Conservation (phyloP, 2,113 vertebrate species). For the Callorhinus ursinus region DNA sequence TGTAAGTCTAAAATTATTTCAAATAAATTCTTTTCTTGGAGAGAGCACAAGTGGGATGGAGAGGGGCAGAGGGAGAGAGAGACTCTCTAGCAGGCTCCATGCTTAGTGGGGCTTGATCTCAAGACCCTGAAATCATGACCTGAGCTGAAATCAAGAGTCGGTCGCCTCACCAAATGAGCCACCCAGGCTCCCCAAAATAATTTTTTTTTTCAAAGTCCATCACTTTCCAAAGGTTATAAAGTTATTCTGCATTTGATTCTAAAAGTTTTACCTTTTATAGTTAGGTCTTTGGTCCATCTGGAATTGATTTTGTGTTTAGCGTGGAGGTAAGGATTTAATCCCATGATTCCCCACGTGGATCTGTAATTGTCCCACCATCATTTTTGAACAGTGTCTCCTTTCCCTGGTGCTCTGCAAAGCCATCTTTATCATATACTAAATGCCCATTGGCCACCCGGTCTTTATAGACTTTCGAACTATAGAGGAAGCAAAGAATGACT, state of each 20-base stretch:
- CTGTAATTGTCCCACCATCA: not conserved
- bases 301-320: not conserved
- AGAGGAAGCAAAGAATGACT: not conserved
- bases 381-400: not conserved
- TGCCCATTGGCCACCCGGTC: not conserved
- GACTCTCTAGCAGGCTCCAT: not conserved
- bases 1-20: not conserved
- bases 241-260: not conserved
- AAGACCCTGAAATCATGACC: not conserved
- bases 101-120: not conserved
- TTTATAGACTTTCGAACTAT: not conserved
- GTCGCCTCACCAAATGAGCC: not conserved
- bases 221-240: not conserved
- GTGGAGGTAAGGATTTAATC: slow-evolving; percentile 16
- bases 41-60: not conserved
- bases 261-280: not conserved
- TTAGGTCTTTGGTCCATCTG: not conserved
- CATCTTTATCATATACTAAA: not conserved
- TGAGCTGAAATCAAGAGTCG: not conserved
- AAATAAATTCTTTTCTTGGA: not conserved
- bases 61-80: not conserved
- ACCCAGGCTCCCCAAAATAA: not conserved
- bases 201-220: not conserved
- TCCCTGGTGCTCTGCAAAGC: not conserved
- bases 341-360: not conserved